Evolutionary conservation across 2,888 invertebrate species (phyloP), one percentile per base, ranked within the genome.

Genomic region (Linnaemya vulpina): DNA sequence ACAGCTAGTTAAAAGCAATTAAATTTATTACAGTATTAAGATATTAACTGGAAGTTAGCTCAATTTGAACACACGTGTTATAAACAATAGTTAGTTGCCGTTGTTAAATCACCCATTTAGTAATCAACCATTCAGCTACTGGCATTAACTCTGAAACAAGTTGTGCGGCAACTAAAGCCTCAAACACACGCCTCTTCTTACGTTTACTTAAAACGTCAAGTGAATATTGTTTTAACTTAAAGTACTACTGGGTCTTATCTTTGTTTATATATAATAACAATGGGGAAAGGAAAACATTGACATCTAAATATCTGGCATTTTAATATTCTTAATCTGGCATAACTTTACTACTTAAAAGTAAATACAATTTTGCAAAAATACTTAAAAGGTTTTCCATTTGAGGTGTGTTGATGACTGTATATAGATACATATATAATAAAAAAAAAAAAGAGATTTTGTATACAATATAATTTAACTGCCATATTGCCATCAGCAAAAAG

Each of bases 111-210:
- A 58, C 15, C 15, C 5, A 75, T 35, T 0, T 51, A 49, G 20
- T 55, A 43, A 1, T 38, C 35, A 55, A 15, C 20, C 35, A 35
- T n/a, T 55, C 3, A 13, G 17, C 43, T 55, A 15, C n/a, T 35
- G 2, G 17, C 2, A 11, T n/a, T 38, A 8, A 30, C 10, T 49
- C 7, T 58, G 3, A 55, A 43, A 55, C n/a, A 2, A 9, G 5
- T 49, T 22, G 22, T 46, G 76, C 22, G 43, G 22, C 58, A 67
- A n/a, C 35, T 22, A 46, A 30, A 35, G 7, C 20, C 11, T 25
- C 38, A 35, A 49, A 60, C 73, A 38, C 40, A 73, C 77, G 77
- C 83, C 77, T 58, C 67, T 77, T 73, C 35, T 67, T 58, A 46
- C 40, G 63, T 30, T 3, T 3, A 10, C 20, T 58, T 53, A 5